phyloP scores from a whole-genome alignment of 2,888 invertebrate species.

The Abrostola triplasia region DNA sequence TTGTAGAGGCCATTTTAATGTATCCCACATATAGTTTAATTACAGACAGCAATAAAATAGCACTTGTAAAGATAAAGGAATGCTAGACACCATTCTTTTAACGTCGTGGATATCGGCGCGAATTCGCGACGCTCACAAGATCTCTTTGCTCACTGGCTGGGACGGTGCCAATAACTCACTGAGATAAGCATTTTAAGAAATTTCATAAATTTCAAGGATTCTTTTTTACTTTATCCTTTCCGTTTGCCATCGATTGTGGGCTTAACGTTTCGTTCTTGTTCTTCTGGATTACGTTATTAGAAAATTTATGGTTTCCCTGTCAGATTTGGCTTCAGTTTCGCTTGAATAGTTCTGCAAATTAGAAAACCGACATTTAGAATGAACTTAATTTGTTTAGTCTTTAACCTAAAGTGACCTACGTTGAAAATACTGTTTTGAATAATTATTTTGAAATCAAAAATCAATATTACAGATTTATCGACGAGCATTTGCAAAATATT shows the following conservation, averaged over 20 bases:
- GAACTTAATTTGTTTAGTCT: too few species aligned
- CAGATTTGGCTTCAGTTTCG: background rate
- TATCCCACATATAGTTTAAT: constrained; percentile 8
- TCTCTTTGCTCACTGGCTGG: constrained; percentile 45
- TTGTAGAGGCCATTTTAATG: constrained; percentile 14
- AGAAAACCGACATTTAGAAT: background rate
- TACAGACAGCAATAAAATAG: constrained; percentile 27
- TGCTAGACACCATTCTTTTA: constrained; percentile 37
- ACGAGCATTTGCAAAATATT: constrained; percentile 6
- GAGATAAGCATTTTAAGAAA: constrained; percentile 54
- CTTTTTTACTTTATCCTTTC: constrained; percentile 38
- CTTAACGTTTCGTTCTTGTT: constrained; percentile 18
- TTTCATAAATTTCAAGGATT: constrained; percentile 44
- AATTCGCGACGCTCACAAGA: constrained; percentile 49
- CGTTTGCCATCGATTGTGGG: constrained; percentile 39
- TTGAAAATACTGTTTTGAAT: background rate
- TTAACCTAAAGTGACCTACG: too few species aligned
- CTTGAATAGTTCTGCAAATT: background rate
- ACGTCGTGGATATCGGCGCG: constrained; percentile 26
- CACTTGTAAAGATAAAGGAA: constrained; percentile 37
- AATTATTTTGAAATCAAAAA: background rate
- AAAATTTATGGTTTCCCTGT: constrained; percentile 24
- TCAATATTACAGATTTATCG: background rate
- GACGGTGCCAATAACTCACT: constrained; percentile 53
- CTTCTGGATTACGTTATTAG: constrained; percentile 22